These are phyloP conservation scores for Psococerastis gibbosa DNA, from an alignment of 2,888 invertebrate genomes.

Conservation along the genomic window DNA sequence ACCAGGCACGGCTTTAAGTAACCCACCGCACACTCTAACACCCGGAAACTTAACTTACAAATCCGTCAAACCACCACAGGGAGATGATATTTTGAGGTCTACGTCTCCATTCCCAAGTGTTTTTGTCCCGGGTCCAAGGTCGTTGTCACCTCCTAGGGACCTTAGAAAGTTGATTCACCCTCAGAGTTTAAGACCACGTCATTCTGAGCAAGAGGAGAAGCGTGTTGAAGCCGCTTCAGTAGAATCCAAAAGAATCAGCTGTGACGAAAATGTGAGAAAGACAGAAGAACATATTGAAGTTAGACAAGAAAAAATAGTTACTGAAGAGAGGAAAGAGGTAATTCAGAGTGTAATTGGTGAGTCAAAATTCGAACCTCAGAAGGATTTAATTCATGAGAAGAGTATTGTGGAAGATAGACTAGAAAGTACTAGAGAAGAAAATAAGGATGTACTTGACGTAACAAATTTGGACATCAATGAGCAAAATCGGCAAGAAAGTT, in stretches of 20 bases:
- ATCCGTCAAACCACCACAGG: background rate
- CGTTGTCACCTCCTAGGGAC: slow-evolving; percentile 7
- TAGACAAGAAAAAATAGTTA: background rate
- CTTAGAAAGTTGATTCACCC: slow-evolving; percentile 4
- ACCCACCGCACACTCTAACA: background rate
- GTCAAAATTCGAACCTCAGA: background rate
- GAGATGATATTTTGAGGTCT: background rate
- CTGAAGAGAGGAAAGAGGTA: background rate
- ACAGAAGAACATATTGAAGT: background rate
- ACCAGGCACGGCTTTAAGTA: slow-evolving; percentile 6
- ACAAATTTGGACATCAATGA: background rate
- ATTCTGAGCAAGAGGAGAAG: background rate
- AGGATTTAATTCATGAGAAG: background rate
- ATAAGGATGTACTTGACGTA: background rate
- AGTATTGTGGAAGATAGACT: background rate
- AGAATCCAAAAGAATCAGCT: background rate
- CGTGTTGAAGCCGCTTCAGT: background rate
- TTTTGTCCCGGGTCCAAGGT: slow-evolving; percentile 2
- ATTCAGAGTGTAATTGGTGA: background rate
- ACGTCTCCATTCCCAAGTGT: slow-evolving; percentile 3
- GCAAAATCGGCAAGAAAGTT: background rate
- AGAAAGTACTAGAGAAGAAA: background rate
- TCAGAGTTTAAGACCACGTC: slow-evolving; percentile 1
- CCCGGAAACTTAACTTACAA: too few species aligned
- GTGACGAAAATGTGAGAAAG: too few species aligned